Evolutionary conservation across 2,113 vertebrate species (phyloP).

Genomic region (Gopherus flavomarginatus): DNA sequence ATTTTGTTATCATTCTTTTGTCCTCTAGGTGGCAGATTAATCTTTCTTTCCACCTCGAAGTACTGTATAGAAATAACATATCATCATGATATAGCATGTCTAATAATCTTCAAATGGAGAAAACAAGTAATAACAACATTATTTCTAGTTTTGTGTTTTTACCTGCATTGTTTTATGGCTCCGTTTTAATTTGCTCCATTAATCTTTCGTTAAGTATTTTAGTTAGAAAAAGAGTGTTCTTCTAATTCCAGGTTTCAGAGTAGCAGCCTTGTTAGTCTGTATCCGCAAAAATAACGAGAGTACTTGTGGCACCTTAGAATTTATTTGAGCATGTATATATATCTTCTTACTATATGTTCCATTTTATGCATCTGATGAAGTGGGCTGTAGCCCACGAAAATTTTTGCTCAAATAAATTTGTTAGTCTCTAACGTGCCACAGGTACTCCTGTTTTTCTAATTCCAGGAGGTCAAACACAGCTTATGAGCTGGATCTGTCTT

Average conservation of each 20-base stretch:
- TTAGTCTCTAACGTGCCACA: no score
- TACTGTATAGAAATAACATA: not conserved
- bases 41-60: constrained; percentile 58
- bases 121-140: not conserved
- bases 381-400: no score
- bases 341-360: no score
- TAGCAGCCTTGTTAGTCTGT: no score
- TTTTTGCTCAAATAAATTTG: no score
- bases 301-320: no score
- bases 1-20: constrained; percentile 69
- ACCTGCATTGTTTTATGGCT: not conserved
- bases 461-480: not conserved
- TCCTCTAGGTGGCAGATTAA: constrained; percentile 82
- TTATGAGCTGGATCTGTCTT: not conserved
- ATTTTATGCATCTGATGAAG: no score
- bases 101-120: constrained; percentile 18
- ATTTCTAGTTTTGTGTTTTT: not conserved
- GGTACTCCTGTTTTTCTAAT: not conserved
- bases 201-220: not conserved
- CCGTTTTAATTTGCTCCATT: not conserved
- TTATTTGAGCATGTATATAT: no score
- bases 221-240: not conserved
- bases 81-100: not conserved
- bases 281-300: no score
- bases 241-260: not conserved